These are phyloP conservation scores for Cremastinae sp. DNA, from an alignment of 2,888 invertebrate genomes.

Conservation along the genomic window DNA sequence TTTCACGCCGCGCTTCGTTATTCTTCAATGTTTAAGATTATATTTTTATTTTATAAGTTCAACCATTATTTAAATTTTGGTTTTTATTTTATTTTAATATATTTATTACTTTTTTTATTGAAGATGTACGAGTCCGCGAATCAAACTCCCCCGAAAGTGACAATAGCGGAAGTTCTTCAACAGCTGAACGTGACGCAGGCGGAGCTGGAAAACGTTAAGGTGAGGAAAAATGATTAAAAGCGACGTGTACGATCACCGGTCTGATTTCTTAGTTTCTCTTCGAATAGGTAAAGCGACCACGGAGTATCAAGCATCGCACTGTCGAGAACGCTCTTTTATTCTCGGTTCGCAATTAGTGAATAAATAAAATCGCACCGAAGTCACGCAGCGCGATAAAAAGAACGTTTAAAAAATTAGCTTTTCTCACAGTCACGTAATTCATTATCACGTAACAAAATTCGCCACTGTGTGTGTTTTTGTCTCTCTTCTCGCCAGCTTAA, in stretches of 20 bases:
- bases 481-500: slow-evolving; percentile 32
- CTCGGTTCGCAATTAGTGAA: slow-evolving; percentile 42
- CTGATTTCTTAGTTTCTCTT: slow-evolving; percentile 40
- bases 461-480: slow-evolving; percentile 36
- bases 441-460: slow-evolving; percentile 31
- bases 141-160: slow-evolving; percentile 84
- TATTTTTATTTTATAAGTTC: background rate
- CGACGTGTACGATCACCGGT: slow-evolving; percentile 19
- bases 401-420: slow-evolving; percentile 48
- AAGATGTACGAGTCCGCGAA: slow-evolving; percentile 72
- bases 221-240: slow-evolving; percentile 79
- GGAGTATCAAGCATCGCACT: slow-evolving; percentile 25
- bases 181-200: slow-evolving; percentile 92
- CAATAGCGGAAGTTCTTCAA: slow-evolving; percentile 90
- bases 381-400: slow-evolving; percentile 45
- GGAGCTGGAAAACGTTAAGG: slow-evolving; percentile 93
- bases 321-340: slow-evolving; percentile 10
- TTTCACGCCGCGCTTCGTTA: background rate
- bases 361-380: slow-evolving; percentile 43
- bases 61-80: background rate
- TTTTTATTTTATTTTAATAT: slow-evolving; percentile 13
- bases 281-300: slow-evolving; percentile 39
- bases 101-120: slow-evolving; percentile 1
- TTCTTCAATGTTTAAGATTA: background rate
- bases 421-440: slow-evolving; percentile 48